Evolutionary conservation across 2,113 vertebrate genomes (phyloP).

Genomic region (Todiramphus chloris): DNA sequence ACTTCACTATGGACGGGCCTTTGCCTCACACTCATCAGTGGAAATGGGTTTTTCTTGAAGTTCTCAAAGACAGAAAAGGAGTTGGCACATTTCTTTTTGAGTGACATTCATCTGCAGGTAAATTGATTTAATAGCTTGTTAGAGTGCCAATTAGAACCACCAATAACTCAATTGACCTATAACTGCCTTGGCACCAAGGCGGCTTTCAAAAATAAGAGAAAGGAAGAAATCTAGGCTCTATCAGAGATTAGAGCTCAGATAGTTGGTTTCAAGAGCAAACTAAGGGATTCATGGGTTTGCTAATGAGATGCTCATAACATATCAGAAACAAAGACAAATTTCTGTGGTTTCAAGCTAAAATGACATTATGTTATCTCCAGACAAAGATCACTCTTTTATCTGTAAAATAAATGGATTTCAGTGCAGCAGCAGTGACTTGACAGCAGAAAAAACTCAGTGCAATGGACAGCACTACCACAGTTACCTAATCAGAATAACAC

Average conservation of each 20-base stretch:
- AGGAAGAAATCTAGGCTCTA: conserved; percentile 23
- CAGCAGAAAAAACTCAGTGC: neutral
- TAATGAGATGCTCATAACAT: conserved; percentile 58
- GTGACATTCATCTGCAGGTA: conserved; percentile 61
- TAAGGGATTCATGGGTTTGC: conserved; percentile 29
- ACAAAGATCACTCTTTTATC: conserved; percentile 56
- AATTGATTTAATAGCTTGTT: conserved; percentile 68
- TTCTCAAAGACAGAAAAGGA: conserved; percentile 15
- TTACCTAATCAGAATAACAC: neutral
- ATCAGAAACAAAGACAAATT: conserved; percentile 60
- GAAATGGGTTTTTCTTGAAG: neutral
- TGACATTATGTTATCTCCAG: conserved; percentile 43
- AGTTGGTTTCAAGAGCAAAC: conserved; percentile 36
- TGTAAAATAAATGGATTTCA: conserved; percentile 41
- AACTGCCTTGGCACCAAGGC: conserved; percentile 57
- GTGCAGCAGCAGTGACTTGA: conserved; percentile 5
- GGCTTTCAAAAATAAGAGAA: conserved; percentile 46
- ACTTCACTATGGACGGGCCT: neutral
- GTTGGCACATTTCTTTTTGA: conserved; percentile 57
- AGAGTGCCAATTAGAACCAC: conserved; percentile 66
- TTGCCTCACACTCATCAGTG: neutral
- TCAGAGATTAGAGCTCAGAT: conserved; percentile 43
- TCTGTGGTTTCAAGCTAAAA: conserved; percentile 56
- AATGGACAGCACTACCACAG: neutral
- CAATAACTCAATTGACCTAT: conserved; percentile 71